Evolutionary conservation across 2,888 invertebrate species (phyloP).

Genomic region (Polyommatus iphigenia): DNA sequence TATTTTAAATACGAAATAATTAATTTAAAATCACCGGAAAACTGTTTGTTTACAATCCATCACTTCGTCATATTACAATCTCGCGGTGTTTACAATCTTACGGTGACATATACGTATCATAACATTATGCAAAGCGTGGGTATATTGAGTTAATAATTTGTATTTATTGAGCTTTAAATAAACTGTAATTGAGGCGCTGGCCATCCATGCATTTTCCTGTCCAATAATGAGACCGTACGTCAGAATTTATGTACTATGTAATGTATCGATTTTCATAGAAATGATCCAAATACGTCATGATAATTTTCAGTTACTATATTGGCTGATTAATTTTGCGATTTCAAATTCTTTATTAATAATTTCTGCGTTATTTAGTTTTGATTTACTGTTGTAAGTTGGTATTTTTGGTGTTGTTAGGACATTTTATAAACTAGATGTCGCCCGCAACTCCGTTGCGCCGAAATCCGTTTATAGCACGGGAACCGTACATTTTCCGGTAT

Average conservation of each 20-base stretch:
- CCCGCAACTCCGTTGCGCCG: too few relatives aligned
- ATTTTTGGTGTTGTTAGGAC: too few relatives aligned
- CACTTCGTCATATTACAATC: too few relatives aligned
- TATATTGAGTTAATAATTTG: not conserved
- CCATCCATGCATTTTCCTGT: conserved; percentile 3
- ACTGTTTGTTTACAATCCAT: too few relatives aligned
- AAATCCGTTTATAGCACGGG: too few relatives aligned
- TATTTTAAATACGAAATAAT: too few relatives aligned
- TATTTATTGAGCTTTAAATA: conserved; percentile 15
- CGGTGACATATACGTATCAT: not conserved
- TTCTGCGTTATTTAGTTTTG: not conserved
- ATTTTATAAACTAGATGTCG: too few relatives aligned
- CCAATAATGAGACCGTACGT: not conserved
- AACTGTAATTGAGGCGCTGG: not conserved
- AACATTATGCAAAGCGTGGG: not conserved
- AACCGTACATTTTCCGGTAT: too few relatives aligned
- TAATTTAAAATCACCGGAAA: too few relatives aligned
- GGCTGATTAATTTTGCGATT: not conserved
- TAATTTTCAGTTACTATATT: not conserved
- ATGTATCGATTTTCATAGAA: not conserved
- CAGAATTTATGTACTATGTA: conserved; percentile 3
- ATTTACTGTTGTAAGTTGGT: too few relatives aligned
- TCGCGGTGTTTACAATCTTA: too few relatives aligned
- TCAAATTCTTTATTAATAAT: not conserved
- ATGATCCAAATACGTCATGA: not conserved